phyloP scores from a whole-genome alignment of 2,888 invertebrate species.

The Steinernema scapterisci region DNA sequence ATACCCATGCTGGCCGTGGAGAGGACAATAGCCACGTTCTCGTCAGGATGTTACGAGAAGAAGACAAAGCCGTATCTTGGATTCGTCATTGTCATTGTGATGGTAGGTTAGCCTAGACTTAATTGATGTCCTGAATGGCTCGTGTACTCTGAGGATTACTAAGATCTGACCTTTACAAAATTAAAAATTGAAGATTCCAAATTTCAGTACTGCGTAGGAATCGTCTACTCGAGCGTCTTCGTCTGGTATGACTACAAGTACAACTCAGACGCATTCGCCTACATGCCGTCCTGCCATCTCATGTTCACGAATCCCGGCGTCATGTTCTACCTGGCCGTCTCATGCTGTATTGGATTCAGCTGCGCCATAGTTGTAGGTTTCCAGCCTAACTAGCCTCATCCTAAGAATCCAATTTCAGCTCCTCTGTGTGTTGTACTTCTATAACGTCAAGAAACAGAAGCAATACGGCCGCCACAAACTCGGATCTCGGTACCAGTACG shows the following conservation, averaged over 20 bases:
- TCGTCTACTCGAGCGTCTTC: slow-evolving; percentile 5
- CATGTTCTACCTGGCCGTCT: slow-evolving; percentile 26
- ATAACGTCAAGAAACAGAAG: slow-evolving; percentile 31
- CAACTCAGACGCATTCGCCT: background rate
- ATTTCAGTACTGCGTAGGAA: slow-evolving; percentile 1
- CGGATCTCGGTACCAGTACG: slow-evolving; percentile 34
- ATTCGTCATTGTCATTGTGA: background rate
- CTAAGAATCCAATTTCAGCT: slow-evolving; percentile 16
- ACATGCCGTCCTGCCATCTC: slow-evolving; percentile 22
- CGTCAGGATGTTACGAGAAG: background rate
- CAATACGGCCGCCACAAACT: background rate
- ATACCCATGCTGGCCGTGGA: slow-evolving; percentile 14
- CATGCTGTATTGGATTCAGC: slow-evolving; percentile 5
- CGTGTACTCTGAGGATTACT: background rate
- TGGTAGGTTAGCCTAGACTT: background rate
- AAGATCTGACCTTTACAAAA: too few relatives aligned
- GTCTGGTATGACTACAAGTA: slow-evolving; percentile 17
- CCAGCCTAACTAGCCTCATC: background rate
- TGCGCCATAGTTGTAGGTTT: background rate
- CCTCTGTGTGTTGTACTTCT: slow-evolving; percentile 26
- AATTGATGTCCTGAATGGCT: background rate
- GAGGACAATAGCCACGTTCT: background rate
- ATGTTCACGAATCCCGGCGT: slow-evolving; percentile 24
- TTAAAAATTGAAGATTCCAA: too few relatives aligned
- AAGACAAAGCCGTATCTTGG: slow-evolving; percentile 1